phyloP scores from a whole-genome alignment of 2,888 invertebrate genomes.

The Tuta absoluta region DNA sequence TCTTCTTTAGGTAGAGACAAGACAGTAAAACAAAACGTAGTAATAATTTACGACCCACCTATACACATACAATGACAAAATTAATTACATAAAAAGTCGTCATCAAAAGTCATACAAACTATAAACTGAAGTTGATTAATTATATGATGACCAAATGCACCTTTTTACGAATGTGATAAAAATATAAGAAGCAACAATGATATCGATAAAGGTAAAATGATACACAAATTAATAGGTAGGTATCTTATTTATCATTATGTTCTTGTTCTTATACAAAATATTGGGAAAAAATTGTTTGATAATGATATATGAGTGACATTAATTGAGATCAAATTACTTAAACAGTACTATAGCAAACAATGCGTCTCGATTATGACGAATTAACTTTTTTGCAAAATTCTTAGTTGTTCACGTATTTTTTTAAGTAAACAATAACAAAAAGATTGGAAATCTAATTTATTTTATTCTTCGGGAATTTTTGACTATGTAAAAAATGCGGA shows the following conservation, averaged over 20 bases:
- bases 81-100: conserved; percentile 15
- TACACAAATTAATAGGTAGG: background rate
- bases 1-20: conserved; percentile 15
- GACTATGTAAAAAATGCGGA: no score
- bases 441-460: no score
- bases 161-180: conserved; percentile 9
- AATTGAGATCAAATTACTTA: background rate
- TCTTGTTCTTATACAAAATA: background rate
- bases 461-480: no score
- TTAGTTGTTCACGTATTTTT: no score
- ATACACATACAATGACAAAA: conserved; percentile 18
- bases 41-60: conserved; percentile 20
- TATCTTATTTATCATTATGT: background rate
- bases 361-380: no score
- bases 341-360: background rate
- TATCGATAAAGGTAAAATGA: background rate
- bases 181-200: background rate
- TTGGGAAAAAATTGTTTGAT: background rate
- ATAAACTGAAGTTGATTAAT: conserved; percentile 19
- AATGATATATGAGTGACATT: background rate
- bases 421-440: no score
- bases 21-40: conserved; percentile 18
- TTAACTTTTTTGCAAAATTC: no score
- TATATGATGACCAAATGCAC: background rate
- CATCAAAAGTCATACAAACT: conserved; percentile 10